Evolutionary conservation across 2,113 vertebrate species (phyloP).

Genomic region (Lepisosteus osseus): DNA sequence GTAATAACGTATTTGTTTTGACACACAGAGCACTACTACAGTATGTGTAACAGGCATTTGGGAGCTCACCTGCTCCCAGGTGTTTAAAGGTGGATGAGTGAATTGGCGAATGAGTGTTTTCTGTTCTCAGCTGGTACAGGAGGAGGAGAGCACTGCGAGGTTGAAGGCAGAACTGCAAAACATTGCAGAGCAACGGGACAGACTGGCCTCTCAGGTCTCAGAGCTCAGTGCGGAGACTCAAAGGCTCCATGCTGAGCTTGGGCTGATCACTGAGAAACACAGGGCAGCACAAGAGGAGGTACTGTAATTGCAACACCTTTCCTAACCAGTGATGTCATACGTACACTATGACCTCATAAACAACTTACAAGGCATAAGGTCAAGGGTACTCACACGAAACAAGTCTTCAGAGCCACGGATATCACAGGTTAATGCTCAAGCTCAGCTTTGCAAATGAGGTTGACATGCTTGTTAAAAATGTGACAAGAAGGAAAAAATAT

Average conservation of each 20-base stretch:
- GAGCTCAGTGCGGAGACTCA: slow-evolving; percentile 21
- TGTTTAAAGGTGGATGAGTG: neutral
- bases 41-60: neutral
- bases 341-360: neutral
- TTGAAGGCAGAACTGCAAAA: slow-evolving; percentile 31
- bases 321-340: neutral
- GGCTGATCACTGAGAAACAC: slow-evolving; percentile 30
- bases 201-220: slow-evolving; percentile 17
- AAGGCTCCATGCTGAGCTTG: slow-evolving; percentile 22
- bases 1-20: too few relatives aligned
- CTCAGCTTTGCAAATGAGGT: too few relatives aligned
- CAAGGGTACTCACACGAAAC: too few relatives aligned
- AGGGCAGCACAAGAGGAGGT: slow-evolving; percentile 32
- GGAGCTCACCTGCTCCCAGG: neutral
- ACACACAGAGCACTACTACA: neutral
- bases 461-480: too few relatives aligned
- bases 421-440: too few relatives aligned
- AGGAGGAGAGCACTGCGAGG: slow-evolving; percentile 32
- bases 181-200: slow-evolving; percentile 30
- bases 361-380: too few relatives aligned
- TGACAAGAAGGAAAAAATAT: too few relatives aligned
- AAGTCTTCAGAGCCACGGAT: too few relatives aligned
- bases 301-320: neutral
- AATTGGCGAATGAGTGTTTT: neutral
- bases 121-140: slow-evolving; percentile 33